Evolutionary conservation across 2,888 invertebrate species (phyloP).

Genomic region (Idaea dimidiata): DNA sequence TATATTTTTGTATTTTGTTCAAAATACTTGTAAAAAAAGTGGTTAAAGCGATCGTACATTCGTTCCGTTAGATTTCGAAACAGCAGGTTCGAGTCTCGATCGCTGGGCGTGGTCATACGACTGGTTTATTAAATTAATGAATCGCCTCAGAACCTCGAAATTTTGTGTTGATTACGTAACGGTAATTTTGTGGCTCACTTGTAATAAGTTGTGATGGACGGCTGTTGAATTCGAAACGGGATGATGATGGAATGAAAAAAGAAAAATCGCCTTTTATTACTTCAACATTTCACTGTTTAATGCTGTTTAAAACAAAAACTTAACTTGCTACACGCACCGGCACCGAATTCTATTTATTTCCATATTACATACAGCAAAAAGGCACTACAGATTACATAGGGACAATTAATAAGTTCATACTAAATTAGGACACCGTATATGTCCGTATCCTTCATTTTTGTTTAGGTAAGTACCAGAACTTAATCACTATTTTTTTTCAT

Average conservation of each 20-base stretch:
- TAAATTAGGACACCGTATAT: neutral
- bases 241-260: neutral
- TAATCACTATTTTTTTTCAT: too few species aligned
- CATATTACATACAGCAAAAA: neutral
- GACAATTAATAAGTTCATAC: neutral
- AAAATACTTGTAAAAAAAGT: constrained; percentile 1
- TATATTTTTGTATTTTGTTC: neutral
- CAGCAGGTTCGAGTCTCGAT: constrained; percentile 22
- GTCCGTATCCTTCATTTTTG: too few species aligned
- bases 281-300: neutral
- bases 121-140: constrained; percentile 32
- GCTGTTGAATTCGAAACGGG: neutral
- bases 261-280: neutral
- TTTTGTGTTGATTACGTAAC: neutral
- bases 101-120: constrained; percentile 13
- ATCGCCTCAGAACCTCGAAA: constrained; percentile 17
- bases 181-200: neutral
- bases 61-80: constrained; percentile 30
- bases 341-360: neutral
- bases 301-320: too few species aligned
- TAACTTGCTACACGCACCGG: neutral
- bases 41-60: constrained; percentile 12
- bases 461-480: too few species aligned
- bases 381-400: neutral
- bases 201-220: neutral